Percentiles rank a stretch among this genome's conserved stretches.
These are phyloP conservation scores for Hycleus cichorii DNA, from an alignment of 1,140 invertebrate species.

Conservation along the genomic window DNA sequence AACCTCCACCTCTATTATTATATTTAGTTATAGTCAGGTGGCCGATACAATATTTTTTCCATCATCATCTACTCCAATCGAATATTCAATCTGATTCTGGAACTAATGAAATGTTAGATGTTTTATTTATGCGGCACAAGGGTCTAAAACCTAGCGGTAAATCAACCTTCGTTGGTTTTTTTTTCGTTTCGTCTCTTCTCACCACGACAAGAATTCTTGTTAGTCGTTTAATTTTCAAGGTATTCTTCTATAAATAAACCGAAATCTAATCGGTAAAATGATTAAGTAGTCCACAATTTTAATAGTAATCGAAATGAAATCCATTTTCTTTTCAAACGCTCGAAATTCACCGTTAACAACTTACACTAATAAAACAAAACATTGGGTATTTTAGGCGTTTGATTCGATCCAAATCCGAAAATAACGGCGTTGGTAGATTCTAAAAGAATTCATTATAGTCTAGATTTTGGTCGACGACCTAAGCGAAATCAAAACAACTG, in stretches of 20 bases:
- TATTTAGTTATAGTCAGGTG: constrained; percentile 21
- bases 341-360: constrained; percentile 20
- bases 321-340: constrained; percentile 27
- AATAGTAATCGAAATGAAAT: constrained; percentile 24
- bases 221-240: too few relatives aligned
- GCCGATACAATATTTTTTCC: background rate
- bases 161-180: background rate
- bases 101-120: constrained; percentile 15
- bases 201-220: background rate
- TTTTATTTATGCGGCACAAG: constrained; percentile 9
- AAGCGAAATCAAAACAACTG: constrained; percentile 6
- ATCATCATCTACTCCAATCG: background rate
- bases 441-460: constrained; percentile 12
- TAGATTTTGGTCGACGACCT: constrained; percentile 30
- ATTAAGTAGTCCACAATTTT: background rate
- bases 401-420: background rate
- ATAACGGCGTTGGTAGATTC: background rate
- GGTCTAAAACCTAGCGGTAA: constrained; percentile 5
- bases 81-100: constrained; percentile 2
- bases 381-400: too few relatives aligned
- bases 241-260: background rate
- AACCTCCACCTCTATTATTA: constrained; percentile 9
- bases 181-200: background rate
- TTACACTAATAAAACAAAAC: constrained; percentile 13
- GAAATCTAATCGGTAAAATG: background rate